A percentile compares a stretch with the other conserved stretches of the same genome.
phyloP scores from a whole-genome alignment of 2,888 invertebrate species.

The Tridacna gigas region DNA sequence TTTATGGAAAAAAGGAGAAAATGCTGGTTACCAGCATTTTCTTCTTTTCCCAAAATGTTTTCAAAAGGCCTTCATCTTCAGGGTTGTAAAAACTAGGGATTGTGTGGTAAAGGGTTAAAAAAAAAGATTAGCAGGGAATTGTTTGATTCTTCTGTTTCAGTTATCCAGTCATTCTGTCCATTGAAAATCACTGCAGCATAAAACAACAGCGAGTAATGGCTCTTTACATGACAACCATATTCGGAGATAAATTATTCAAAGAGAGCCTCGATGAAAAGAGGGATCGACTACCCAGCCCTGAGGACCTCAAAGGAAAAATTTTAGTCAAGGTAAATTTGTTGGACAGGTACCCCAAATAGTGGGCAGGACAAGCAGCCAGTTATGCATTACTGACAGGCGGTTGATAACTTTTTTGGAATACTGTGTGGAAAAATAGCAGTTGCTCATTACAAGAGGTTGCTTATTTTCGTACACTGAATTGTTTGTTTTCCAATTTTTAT shows the following conservation, averaged over 20 bases:
- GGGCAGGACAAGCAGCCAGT: too few relatives aligned
- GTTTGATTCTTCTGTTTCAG: conserved; percentile 74
- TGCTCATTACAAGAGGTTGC: not conserved
- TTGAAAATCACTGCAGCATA: conserved; percentile 86
- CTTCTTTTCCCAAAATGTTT: too few relatives aligned
- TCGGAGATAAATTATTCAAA: conserved; percentile 83
- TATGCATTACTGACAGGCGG: too few relatives aligned
- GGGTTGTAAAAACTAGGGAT: not conserved
- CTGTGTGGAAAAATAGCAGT: not conserved
- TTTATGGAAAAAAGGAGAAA: too few relatives aligned
- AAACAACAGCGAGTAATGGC: conserved; percentile 85
- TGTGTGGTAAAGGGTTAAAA: not conserved
- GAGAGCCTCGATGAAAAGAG: conserved; percentile 70
- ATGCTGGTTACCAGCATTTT: too few relatives aligned
- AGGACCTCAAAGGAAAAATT: conserved; percentile 83
- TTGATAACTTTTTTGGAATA: not conserved
- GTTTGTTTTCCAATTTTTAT: too few relatives aligned
- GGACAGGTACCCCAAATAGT: too few relatives aligned
- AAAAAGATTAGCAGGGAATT: not conserved
- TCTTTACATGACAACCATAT: conserved; percentile 78
- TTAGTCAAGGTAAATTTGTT: conserved; percentile 81
- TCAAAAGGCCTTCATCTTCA: too few relatives aligned
- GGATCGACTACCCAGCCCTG: conserved; percentile 82
- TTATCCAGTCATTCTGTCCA: conserved; percentile 86
- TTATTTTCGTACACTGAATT: not conserved